phyloP scores from a whole-genome alignment of 2,888 invertebrate species.

The Hipparchia sbordonii region DNA sequence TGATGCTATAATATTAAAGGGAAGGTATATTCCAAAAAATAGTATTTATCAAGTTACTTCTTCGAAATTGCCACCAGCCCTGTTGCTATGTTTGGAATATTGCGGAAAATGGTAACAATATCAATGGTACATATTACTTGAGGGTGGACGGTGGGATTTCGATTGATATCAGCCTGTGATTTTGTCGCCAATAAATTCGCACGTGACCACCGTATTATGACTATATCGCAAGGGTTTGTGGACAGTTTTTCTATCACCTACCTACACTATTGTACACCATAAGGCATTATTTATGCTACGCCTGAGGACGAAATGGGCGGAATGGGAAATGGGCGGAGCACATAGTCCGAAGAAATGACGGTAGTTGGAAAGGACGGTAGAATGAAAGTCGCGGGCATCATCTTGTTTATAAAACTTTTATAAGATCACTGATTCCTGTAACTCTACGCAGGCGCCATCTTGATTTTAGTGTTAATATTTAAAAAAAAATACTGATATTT shows the following conservation, averaged over 20 bases:
- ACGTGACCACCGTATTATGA: constrained; percentile 62
- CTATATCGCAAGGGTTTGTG: neutral
- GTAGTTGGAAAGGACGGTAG: no score
- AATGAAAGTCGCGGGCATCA: no score
- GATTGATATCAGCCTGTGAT: constrained; percentile 50
- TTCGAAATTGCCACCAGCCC: neutral
- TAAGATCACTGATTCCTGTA: no score
- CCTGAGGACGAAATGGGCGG: no score
- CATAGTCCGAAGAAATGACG: no score
- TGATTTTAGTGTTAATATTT: no score
- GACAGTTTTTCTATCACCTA: neutral
- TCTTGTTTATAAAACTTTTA: no score
- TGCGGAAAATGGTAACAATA: constrained; percentile 8
- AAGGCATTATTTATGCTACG: no score
- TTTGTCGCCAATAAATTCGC: constrained; percentile 74
- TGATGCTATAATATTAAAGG: no score
- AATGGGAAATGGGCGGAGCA: no score
- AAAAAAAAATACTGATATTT: no score
- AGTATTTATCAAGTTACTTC: neutral
- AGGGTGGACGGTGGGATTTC: constrained; percentile 9
- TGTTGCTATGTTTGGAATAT: constrained; percentile 9
- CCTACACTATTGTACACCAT: neutral
- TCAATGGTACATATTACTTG: constrained; percentile 3
- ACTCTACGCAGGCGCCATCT: no score
- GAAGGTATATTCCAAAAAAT: neutral